These are phyloP conservation scores for Thumatha senex DNA, from an alignment of 2,888 invertebrate genomes.

Conservation along the genomic window DNA sequence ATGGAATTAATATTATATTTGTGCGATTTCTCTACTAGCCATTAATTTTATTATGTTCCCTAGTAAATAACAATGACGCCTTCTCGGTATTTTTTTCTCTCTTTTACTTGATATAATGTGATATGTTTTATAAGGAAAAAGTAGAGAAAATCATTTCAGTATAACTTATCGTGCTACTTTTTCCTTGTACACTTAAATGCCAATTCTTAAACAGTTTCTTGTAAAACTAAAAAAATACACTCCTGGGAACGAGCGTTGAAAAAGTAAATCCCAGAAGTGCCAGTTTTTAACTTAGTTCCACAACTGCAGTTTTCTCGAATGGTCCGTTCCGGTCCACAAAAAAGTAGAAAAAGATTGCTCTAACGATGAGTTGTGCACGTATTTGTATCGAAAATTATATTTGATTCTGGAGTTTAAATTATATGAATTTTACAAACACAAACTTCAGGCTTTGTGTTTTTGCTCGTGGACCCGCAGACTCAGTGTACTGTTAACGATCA, in stretches of 20 bases:
- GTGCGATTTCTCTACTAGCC: not conserved
- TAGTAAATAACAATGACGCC: conserved; percentile 11
- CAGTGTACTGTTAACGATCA: no score
- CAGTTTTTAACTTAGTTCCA: not conserved
- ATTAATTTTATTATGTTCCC: conserved; percentile 10
- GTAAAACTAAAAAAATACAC: conserved; percentile 13
- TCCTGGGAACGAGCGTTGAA: not conserved
- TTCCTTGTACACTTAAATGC: conserved; percentile 23
- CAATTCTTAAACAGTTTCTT: not conserved
- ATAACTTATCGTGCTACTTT: conserved; percentile 16
- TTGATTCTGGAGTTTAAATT: no score
- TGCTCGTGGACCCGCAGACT: no score
- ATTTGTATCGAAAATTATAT: not conserved
- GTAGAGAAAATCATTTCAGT: conserved; percentile 19
- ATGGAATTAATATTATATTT: conserved; percentile 6
- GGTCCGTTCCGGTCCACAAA: not conserved
- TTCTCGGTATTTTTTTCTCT: conserved; percentile 2
- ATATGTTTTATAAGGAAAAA: conserved; percentile 2
- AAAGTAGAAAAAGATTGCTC: not conserved
- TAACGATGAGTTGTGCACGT: not conserved
- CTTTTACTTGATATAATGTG: conserved; percentile 1
- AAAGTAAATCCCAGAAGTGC: no score
- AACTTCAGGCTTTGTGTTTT: no score
- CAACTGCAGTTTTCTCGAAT: conserved; percentile 2
- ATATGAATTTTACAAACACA: no score